Evolutionary conservation across 2,888 invertebrate genomes (phyloP).

Genomic region (Oligia fasciuncula): DNA sequence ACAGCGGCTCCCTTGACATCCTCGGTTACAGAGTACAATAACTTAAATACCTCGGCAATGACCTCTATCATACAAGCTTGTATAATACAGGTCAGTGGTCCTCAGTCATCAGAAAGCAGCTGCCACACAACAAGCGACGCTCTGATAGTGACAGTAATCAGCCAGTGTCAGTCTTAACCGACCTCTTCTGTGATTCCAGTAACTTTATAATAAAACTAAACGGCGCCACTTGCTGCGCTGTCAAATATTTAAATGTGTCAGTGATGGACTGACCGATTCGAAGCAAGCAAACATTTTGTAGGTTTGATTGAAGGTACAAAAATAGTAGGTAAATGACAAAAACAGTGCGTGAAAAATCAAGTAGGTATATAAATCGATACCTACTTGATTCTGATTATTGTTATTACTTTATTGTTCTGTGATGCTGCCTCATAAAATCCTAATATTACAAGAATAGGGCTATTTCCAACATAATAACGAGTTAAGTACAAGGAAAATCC

Average conservation of each 20-base stretch:
- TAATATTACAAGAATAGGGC: slow-evolving; percentile 11
- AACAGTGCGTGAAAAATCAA: neutral
- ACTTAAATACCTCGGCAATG: too few species aligned
- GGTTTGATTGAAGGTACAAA: neutral
- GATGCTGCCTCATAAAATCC: neutral
- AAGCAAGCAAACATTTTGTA: neutral
- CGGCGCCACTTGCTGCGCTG: neutral
- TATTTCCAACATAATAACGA: slow-evolving; percentile 23
- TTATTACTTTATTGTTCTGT: neutral
- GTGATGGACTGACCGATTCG: neutral
- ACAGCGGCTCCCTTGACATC: neutral
- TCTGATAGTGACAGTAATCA: neutral
- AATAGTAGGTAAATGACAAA: neutral
- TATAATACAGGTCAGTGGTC: too few species aligned
- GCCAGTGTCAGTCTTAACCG: neutral
- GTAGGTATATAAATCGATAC: neutral
- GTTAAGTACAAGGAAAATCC: slow-evolving; percentile 75
- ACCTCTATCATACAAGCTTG: too few species aligned
- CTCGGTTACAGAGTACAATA: neutral
- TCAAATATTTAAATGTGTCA: neutral
- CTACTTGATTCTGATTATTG: too few species aligned
- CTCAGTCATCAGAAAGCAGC: neutral
- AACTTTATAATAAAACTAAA: neutral
- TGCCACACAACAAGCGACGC: neutral
- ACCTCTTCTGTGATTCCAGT: neutral